Base-by-base conservation (phyloP, 53 echinoderm and acorn worm genomes). In the Luidia sarsii region DNA sequence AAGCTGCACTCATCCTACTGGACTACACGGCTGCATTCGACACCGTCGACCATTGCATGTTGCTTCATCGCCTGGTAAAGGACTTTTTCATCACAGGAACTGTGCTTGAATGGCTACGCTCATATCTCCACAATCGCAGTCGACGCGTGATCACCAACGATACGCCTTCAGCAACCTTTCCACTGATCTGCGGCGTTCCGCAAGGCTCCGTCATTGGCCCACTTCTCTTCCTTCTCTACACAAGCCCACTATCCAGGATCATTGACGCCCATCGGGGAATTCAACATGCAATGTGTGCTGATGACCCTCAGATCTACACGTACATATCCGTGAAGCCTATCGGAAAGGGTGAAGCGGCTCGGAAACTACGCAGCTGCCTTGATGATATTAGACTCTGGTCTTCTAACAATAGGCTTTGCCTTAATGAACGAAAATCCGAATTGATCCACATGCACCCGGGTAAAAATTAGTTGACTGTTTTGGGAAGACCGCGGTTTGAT, bases 141-240 rank as follows among this genome's bases (percentile, higher is more conserved):
- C 84, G 72, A 48, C 18, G 33, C 32, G 75, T 67, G 19, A 29
- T 50, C 8, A 48, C 75, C 0, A 75, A 53, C 39, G 75, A 53
- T 24, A 46, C 55, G 15, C 52, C 52, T 3, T 85, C 77, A 48
- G 19, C 49, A 29, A 22, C 38, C 38, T 34, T 48, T 34, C 75
- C 75, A 21, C 64, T 85, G 39, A 52, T 14, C 32, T 85, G 37
- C 55, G 77, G 67, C 33, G 85, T 85, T 22, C 85, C 85, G 31
- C 85, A 85, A 43, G 85, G 67, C 5, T 85, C 85, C 32, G 66
- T 85, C 1, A 25, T 73, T 48, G 74, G 85, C 4, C 65, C 74
- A 23, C 30, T 62, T 22, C 32, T 85, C 24, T 85, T 85, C 33
- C 18, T 66, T 27, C 46, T 75, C 0, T 75, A 51, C 39, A 75